Base-by-base conservation (phyloP, 2,888 invertebrate species). In the Caenorhabditis sp. region DNA sequence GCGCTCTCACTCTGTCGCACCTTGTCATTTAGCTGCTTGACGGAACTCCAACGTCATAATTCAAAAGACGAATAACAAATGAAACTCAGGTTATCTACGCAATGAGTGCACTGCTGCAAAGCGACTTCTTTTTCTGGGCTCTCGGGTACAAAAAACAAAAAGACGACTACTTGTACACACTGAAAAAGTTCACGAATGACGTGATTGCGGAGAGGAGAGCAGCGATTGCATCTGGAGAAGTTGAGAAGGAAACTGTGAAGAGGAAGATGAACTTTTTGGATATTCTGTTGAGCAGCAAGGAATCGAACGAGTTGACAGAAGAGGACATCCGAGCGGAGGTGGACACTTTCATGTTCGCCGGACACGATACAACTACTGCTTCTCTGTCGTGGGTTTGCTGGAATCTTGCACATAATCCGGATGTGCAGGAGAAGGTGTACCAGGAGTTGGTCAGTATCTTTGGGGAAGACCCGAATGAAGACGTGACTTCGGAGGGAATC, bases 321-420 rank as follows among this genome's bases (percentile, higher is more conserved):
- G 88, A 89, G 11, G 93, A 93, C 67, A 92, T 93, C 22, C 87
- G 92, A 44, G 93, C 93, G 82, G 93, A 93, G 88, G 93, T 93
- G 37, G 93, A 93, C 87, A 93, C 92, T 22, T 93, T 92, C 87
- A 93, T 93, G 93, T 93, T 92, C 89, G 93, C 92, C 24, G 88
- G 88, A 1, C 85, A 88, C 69, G 88, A 88, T 67, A 88, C 87
- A 13, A 84, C 86, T 0, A 74, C 87, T 0, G 68, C 84, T 26
- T 80, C 82, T 13, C 37, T 85, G 4, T 76, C 72, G 4, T 87
- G 86, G 86, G 74, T 64, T 1, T 76, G 84, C 28, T 87, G 87
- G 87, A 82, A 81, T 37, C 60, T 87, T 26, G 84, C 87, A n/a
- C 77, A 80, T 18, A 78, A 87, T 60, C 84, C 77, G 2, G 79